phyloP scores from a whole-genome alignment of 2,113 vertebrate species.

The Microtus ochrogaster region DNA sequence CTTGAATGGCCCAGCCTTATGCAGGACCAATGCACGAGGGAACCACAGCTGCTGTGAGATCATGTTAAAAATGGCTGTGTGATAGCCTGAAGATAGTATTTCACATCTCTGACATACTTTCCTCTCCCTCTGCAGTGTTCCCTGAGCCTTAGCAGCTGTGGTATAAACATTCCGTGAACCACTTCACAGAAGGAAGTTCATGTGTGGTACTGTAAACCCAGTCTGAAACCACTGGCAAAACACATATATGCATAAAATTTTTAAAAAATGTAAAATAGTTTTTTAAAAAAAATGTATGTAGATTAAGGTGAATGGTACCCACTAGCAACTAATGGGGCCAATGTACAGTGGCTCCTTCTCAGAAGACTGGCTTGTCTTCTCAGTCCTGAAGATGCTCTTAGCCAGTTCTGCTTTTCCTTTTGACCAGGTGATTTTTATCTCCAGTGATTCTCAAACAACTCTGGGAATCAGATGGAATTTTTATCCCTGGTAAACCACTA shows the following conservation, averaged over 20 bases:
- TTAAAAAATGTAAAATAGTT: neutral
- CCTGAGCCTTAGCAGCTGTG: neutral
- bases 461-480: neutral
- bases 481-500: neutral
- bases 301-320: neutral
- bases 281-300: no score
- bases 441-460: neutral
- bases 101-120: neutral
- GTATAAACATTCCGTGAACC: neutral
- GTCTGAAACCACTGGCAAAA: neutral
- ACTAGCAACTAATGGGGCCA: neutral
- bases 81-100: neutral
- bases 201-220: neutral
- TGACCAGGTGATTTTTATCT: neutral
- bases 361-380: neutral
- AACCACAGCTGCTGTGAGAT: neutral
- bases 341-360: neutral
- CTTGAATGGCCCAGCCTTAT: neutral
- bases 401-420: neutral
- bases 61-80: neutral
- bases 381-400: neutral
- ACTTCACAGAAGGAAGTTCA: neutral
- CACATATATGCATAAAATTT: no score
- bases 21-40: neutral
- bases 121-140: neutral